Base-by-base conservation (phyloP, 2,113 vertebrate genomes). In the Andinoacara biseriatus region DNA sequence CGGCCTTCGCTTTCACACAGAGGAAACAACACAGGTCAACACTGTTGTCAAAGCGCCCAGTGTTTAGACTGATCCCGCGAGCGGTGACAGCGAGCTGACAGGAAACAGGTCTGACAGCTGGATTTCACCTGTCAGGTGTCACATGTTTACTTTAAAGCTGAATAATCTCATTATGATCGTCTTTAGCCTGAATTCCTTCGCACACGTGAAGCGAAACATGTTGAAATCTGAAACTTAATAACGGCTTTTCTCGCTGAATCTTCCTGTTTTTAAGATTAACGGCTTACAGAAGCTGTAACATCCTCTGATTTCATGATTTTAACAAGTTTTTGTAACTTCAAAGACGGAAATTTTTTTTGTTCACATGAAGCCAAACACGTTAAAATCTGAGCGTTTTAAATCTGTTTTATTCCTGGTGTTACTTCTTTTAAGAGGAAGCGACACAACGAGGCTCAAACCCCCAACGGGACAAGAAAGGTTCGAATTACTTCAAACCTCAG, bases 21-120 rank as follows among this genome's bases (percentile, higher is more conserved):
- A 3, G 2, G 33, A 22, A 63, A 38, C 60, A 49, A 49, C 7
- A 62, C 9, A 61, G 59, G 20, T 15, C 17, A 6, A 46, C 5
- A 1, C 17, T 31, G 43, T 18, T 72, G 24, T 72, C 65, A 72
- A 29, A 52, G 43, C 29, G 52, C 5, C 65, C 43, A 52, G 65
- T 7, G 20, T n/a, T 72, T 54, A 52, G 67, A 54, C 26, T 0
- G 1, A 52, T n/a, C n/a, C 43, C 65, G 11, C 5, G 1, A 49
- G 24, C 6, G 18, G 65, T 69, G 3, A 46, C 63, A 49, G 15
- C 1, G 5, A 49, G 24, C 63, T 5, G 3, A 29, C 65, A 29
- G 65, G 65, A 31, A 72, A 72, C 46, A 31, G 67, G 67, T 72
- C 17, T 54, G 67, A 52, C 67, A 31, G 67, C 26, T 72, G 26